phyloP scores from a whole-genome alignment of 2,797 vertebrate genomes.

The Mastacembelus armatus region DNA sequence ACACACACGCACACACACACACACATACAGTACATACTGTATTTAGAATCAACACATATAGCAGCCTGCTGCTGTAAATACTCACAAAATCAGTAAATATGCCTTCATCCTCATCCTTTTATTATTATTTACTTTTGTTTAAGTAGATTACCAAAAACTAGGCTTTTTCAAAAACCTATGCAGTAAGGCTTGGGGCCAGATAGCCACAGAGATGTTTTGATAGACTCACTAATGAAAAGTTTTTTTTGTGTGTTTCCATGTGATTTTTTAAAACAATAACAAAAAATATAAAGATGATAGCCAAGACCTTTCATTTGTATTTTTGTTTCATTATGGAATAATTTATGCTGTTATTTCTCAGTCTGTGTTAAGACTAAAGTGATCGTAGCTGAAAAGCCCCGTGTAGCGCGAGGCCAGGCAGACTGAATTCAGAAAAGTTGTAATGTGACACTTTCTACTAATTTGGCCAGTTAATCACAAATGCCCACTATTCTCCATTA shows the following conservation, averaged over 20 bases:
- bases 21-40: too few relatives aligned
- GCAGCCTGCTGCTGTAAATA: too few relatives aligned
- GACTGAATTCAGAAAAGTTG: slow-evolving; percentile 50
- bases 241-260: background rate
- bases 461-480: slow-evolving; percentile 75
- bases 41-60: too few relatives aligned
- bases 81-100: too few relatives aligned
- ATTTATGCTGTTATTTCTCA: background rate
- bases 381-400: slow-evolving; percentile 4
- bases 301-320: background rate
- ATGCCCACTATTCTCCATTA: slow-evolving; percentile 73
- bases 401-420: slow-evolving; percentile 4
- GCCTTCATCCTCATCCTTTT: too few relatives aligned
- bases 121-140: too few relatives aligned
- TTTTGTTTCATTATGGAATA: background rate
- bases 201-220: background rate
- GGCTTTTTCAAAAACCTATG: background rate
- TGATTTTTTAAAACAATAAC: background rate
- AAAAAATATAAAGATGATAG: background rate
- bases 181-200: too few relatives aligned
- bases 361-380: background rate
- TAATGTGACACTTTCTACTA: slow-evolving; percentile 72
- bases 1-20: too few relatives aligned
- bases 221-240: background rate
- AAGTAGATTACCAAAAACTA: too few relatives aligned